A percentile compares a stretch with the other conserved stretches of the same genome.
phyloP scores from a whole-genome alignment of 2,113 vertebrate species.

The Microtus richardsoni region DNA sequence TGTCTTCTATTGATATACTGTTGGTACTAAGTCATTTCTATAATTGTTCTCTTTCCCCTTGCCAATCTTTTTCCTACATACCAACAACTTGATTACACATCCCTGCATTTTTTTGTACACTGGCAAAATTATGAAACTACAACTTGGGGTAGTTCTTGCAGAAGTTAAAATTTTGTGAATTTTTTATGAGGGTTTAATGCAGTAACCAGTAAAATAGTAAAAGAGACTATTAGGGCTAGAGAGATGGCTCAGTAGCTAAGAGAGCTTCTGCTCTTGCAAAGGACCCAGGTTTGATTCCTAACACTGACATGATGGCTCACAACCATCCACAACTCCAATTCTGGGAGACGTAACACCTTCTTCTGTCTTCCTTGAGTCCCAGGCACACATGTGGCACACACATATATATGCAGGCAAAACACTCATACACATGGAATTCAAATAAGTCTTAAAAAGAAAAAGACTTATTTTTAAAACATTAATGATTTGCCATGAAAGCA shows the following conservation, averaged over 20 bases:
- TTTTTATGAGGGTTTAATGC: conserved; percentile 8
- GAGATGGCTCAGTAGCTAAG: background rate
- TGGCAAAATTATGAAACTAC: background rate
- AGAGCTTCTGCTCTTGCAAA: background rate
- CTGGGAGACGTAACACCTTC: background rate
- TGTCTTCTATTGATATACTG: background rate
- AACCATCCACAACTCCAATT: background rate
- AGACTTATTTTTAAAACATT: background rate
- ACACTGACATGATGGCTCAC: background rate
- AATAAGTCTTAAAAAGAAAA: background rate
- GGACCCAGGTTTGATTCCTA: background rate
- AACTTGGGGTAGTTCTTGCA: background rate
- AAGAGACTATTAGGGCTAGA: background rate
- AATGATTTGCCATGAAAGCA: background rate
- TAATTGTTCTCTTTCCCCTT: background rate
- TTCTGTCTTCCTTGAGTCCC: background rate
- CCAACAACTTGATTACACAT: background rate
- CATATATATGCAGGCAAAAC: background rate
- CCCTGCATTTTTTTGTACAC: background rate
- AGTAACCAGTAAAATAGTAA: conserved; percentile 27
- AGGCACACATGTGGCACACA: background rate
- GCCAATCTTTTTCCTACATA: background rate
- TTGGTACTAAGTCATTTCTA: background rate
- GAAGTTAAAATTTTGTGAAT: background rate
- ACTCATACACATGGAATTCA: background rate